Percentiles rank a stretch among this genome's conserved stretches.
Evolutionary conservation across 2,888 invertebrate species (phyloP).

Genomic region (Odontocerum albicorne): DNA sequence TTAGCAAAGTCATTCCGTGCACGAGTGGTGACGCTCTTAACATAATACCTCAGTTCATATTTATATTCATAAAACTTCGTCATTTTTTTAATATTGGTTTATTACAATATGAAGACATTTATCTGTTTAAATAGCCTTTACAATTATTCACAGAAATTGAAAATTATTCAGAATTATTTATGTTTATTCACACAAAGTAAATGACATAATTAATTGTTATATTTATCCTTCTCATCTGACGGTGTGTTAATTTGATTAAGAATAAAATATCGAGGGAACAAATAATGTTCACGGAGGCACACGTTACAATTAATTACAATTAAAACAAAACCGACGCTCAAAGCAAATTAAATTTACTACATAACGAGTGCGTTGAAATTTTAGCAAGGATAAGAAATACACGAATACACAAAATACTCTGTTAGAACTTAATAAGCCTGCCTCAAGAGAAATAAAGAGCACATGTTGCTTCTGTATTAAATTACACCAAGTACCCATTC

Average conservation of each 20-base stretch:
- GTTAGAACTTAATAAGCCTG: constrained; percentile 23
- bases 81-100: no score
- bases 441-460: constrained; percentile 21
- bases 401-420: constrained; percentile 15
- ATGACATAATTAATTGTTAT: background rate
- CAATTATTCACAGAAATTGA: no score
- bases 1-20: no score
- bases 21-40: no score
- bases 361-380: constrained; percentile 19
- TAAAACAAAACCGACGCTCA: constrained; percentile 14
- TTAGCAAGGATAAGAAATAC: constrained; percentile 15
- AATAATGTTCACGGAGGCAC: constrained; percentile 1
- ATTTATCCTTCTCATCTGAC: background rate
- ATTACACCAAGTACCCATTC: constrained; percentile 20
- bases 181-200: no score
- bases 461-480: constrained; percentile 28
- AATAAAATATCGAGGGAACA: background rate
- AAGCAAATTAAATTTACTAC: constrained; percentile 15
- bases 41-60: no score
- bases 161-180: no score
- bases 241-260: constrained; percentile 5
- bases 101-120: no score
- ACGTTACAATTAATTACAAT: constrained; percentile 10
- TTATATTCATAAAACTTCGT: no score
- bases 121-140: no score